These are phyloP conservation scores for Dipus sagitta DNA, from an alignment of 2,797 vertebrate genomes.

Conservation along the genomic window DNA sequence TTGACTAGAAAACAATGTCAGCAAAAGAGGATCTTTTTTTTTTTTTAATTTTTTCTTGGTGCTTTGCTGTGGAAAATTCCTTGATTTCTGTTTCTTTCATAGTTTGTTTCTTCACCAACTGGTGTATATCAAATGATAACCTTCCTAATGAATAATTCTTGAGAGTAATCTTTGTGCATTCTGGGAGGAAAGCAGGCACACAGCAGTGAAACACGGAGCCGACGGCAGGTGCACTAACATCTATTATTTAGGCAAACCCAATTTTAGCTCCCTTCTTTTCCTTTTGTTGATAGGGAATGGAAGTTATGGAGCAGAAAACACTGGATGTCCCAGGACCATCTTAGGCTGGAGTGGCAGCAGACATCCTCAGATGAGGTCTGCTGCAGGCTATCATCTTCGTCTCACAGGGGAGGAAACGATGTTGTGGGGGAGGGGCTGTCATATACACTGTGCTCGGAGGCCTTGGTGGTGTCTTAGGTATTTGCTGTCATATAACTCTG, in stretches of 20 bases:
- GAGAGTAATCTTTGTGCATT: conserved; percentile 42
- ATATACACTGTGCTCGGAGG: neutral
- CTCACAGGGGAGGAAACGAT: neutral
- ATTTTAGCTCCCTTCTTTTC: neutral
- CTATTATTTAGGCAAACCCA: conserved; percentile 20
- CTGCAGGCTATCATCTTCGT: neutral
- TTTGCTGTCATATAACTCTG: neutral
- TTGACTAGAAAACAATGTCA: conserved; percentile 40
- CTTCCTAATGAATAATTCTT: conserved; percentile 52
- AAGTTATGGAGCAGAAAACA: conserved; percentile 1
- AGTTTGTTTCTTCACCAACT: conserved; percentile 31
- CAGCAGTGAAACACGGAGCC: neutral
- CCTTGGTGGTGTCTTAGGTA: neutral
- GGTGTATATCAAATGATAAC: neutral
- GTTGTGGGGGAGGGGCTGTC: neutral
- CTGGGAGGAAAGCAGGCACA: neutral
- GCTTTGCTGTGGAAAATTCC: conserved; percentile 46
- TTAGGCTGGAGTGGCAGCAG: neutral
- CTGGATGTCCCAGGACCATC: neutral
- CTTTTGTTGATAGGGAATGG: neutral
- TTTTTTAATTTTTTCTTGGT: conserved; percentile 42
- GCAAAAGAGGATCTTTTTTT: neutral
- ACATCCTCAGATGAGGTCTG: neutral
- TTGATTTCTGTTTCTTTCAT: conserved; percentile 25
- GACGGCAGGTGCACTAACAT: neutral